Base-by-base conservation (phyloP, 2,888 invertebrate species). In the Idaea dimidiata region DNA sequence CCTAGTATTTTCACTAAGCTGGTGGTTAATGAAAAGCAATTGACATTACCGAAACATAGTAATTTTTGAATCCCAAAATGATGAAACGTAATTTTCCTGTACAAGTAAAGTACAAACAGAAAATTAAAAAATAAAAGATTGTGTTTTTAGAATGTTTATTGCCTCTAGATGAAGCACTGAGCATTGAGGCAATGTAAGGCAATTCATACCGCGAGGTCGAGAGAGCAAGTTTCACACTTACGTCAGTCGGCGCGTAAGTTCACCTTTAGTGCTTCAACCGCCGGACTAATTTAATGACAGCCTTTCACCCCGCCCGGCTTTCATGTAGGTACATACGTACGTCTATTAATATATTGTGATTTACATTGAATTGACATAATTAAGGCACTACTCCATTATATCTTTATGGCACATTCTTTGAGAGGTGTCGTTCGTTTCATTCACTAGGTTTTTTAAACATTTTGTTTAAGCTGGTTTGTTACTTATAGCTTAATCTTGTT, bases 241-340 rank as follows among this genome's bases (percentile, higher is more conserved):
- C 82, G 82, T 81, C 80, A 84, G 85, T 83, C 84, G 83, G 84
- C 81, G 87, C 87, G 85, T 87, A 81, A 84, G 78, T 80, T 79
- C 81, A 83, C 75, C 75, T 76, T 88, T 85, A 88, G 88, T 89
- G 87, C 83, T 86, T 84, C 90, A 91, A 84, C 90, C 88, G 84
- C 85, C 84, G 88, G 80, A 87, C 84, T 89, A 90, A 91, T 91
- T 91, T 91, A 91, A 90, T 89, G 91, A 91, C 80, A 88, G 80
- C 84, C 83, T 87, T 88, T 82, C 82, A 85, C 59, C 72, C 67
- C 71, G 60, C 66, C 73, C 66, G 76, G 80, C 69, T 66, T 60
- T 63, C 67, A 65, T 69, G 69, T 71, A 62, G 67, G 69, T 71
- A 62, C 68, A 72, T 72, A n/a, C n/a, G n/a, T n/a, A n/a, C 66